Evolutionary conservation across 2,888 invertebrate species (phyloP).

Genomic region (Luffia ferchaultella): DNA sequence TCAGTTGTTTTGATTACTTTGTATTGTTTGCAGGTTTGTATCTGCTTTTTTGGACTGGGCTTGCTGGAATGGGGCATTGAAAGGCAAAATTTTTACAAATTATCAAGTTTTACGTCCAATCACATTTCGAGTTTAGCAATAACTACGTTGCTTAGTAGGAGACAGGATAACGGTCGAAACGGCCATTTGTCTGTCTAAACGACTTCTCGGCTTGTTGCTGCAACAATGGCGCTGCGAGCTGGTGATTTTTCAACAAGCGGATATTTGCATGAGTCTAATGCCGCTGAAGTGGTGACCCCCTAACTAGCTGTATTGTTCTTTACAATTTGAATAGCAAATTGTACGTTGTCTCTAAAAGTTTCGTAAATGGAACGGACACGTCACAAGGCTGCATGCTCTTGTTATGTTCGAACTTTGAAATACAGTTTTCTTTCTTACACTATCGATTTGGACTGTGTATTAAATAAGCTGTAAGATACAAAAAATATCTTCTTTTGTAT

Average conservation of each 20-base stretch:
- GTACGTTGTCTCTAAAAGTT: constrained; percentile 34
- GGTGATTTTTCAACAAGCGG: constrained; percentile 35
- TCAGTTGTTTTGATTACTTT: too few species aligned
- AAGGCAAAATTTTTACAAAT: too few species aligned
- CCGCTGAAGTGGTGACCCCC: constrained; percentile 31
- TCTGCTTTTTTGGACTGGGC: too few species aligned
- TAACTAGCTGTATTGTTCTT: constrained; percentile 49
- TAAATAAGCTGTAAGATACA: too few species aligned
- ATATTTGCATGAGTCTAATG: constrained; percentile 43
- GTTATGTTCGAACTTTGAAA: constrained; percentile 11
- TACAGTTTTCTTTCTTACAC: too few species aligned
- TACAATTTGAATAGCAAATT: constrained; percentile 47
- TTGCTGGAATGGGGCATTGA: too few species aligned
- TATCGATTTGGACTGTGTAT: too few species aligned
- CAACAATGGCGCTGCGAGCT: constrained; percentile 32
- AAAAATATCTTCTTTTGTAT: too few species aligned
- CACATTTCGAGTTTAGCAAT: background rate
- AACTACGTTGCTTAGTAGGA: background rate
- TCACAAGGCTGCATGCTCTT: constrained; percentile 22
- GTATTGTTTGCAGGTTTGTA: too few species aligned
- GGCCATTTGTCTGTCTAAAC: background rate
- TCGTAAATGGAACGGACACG: constrained; percentile 45
- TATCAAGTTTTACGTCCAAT: too few species aligned
- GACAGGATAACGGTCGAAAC: background rate
- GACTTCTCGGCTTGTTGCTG: constrained; percentile 11